These are phyloP conservation scores for Venustoraphidia nigricollis DNA, from an alignment of 2,888 invertebrate species.

Conservation along the genomic window DNA sequence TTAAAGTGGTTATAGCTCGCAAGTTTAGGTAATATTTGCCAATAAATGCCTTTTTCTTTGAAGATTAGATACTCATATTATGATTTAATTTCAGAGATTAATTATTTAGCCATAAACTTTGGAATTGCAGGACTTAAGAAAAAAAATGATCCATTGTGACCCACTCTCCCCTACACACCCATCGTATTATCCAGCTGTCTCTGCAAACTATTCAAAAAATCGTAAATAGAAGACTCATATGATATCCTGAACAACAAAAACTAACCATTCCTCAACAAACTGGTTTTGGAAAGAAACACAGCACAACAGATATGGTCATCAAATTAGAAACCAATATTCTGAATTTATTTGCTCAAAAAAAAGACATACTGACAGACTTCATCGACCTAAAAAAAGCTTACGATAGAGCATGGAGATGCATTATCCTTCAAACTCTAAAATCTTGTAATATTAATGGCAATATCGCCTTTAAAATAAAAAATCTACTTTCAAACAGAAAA, in stretches of 20 bases:
- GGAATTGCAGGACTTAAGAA: too few species aligned
- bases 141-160: too few species aligned
- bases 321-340: constrained; percentile 7
- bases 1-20: too few species aligned
- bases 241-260: constrained; percentile 9
- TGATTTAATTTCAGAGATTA: too few species aligned
- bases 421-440: constrained; percentile 2
- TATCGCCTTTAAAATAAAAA: constrained; percentile 2
- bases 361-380: neutral
- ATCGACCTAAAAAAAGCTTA: constrained; percentile 12
- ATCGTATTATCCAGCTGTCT: constrained; percentile 3
- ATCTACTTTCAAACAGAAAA: constrained; percentile 1
- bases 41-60: too few species aligned
- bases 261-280: constrained; percentile 8
- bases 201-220: constrained; percentile 6
- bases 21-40: too few species aligned
- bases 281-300: constrained; percentile 9
- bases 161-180: too few species aligned
- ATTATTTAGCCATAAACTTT: too few species aligned
- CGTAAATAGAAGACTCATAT: constrained; percentile 3
- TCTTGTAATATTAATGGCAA: constrained; percentile 5
- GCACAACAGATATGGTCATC: constrained; percentile 9
- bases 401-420: constrained; percentile 1
- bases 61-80: too few species aligned
- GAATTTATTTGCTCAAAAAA: neutral